phyloP scores from a whole-genome alignment of 2,888 invertebrate genomes.

The Seira sanloemensis region DNA sequence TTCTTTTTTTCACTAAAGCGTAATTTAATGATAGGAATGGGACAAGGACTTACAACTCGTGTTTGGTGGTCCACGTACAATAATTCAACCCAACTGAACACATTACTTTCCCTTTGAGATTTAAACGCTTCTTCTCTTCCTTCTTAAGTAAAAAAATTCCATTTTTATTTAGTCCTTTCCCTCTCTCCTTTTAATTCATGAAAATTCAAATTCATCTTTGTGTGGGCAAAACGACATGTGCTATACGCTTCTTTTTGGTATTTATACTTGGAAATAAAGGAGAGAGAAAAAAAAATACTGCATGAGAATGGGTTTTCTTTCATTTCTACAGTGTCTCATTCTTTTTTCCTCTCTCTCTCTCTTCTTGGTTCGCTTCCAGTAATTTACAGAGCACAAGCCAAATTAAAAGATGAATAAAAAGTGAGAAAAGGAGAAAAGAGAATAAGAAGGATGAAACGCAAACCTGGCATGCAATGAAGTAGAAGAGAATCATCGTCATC shows the following conservation, averaged over 20 bases:
- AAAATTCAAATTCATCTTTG: conserved; percentile 57
- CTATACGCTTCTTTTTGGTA: background rate
- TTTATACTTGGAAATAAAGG: conserved; percentile 16
- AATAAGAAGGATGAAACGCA: too few relatives aligned
- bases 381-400: conserved; percentile 49
- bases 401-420: conserved; percentile 52
- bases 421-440: too few relatives aligned
- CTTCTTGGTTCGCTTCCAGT: conserved; percentile 53
- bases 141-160: conserved; percentile 43
- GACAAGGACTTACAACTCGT: too few relatives aligned
- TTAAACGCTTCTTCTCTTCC: too few relatives aligned
- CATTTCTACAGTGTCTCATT: too few relatives aligned
- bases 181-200: conserved; percentile 49
- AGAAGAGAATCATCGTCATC: conserved; percentile 27
- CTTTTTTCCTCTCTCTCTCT: background rate
- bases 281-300: too few relatives aligned
- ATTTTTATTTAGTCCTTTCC: conserved; percentile 55
- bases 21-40: too few relatives aligned
- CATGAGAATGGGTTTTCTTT: conserved; percentile 24
- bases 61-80: conserved; percentile 32
- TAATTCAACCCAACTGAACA: conserved; percentile 51
- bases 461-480: conserved; percentile 43
- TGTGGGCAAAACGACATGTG: conserved; percentile 26
- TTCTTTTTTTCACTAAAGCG: too few relatives aligned
- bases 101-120: conserved; percentile 51